Evolutionary conservation across 2,888 invertebrate genomes (phyloP).

Genomic region (Apotomis capreana): DNA sequence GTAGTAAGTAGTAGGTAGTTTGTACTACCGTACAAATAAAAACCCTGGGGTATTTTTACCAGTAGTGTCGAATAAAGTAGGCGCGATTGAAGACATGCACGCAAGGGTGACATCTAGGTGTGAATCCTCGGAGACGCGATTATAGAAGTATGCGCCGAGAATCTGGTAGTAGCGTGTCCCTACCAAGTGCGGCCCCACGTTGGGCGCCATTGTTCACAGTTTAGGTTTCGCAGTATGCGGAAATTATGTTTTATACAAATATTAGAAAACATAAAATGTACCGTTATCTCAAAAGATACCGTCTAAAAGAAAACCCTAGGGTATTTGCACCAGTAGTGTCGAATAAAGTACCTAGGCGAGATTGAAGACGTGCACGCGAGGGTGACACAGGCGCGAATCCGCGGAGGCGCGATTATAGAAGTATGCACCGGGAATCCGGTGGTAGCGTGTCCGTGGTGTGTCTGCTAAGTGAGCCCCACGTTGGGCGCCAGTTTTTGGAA

Average conservation of each 20-base stretch:
- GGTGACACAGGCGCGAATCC: constrained; percentile 65
- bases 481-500: constrained; percentile 25
- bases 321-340: constrained; percentile 64
- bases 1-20: too few relatives aligned
- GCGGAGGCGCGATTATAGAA: constrained; percentile 69
- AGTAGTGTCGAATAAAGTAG: constrained; percentile 50
- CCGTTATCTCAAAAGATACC: too few relatives aligned
- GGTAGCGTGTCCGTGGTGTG: constrained; percentile 47
- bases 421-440: constrained; percentile 67
- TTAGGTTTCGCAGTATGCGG: not conserved
- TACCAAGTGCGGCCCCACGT: constrained; percentile 25
- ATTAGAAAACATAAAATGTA: too few relatives aligned
- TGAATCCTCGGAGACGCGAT: constrained; percentile 64
- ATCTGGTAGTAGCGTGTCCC: constrained; percentile 56
- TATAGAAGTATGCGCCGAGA: constrained; percentile 70
- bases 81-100: constrained; percentile 65
- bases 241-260: too few relatives aligned
- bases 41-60: constrained; percentile 69
- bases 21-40: constrained; percentile 56
- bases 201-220: constrained; percentile 26
- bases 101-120: constrained; percentile 69
- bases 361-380: constrained; percentile 69
- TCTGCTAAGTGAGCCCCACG: constrained; percentile 21
- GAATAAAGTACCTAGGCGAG: constrained; percentile 49
- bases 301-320: constrained; percentile 67